Evolutionary conservation across 2,888 invertebrate species (phyloP).

Genomic region (Tetheella fluctuosa): DNA sequence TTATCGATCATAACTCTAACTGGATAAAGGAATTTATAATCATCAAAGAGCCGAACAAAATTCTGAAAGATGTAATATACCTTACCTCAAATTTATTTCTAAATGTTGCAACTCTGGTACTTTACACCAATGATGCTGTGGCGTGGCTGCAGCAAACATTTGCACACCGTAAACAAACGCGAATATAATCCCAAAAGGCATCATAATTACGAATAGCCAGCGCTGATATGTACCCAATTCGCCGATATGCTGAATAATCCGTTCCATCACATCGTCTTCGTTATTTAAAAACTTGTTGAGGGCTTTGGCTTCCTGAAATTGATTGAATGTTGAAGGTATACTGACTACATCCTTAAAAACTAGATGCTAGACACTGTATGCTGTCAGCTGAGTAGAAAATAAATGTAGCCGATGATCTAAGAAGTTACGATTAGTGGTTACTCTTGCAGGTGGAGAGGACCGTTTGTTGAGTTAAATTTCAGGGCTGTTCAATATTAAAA

Average conservation of each 20-base stretch:
- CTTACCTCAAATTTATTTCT: constrained; percentile 45
- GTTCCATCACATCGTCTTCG: constrained; percentile 36
- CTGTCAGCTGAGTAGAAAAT: too few relatives aligned
- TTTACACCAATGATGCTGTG: constrained; percentile 58
- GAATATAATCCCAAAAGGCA: constrained; percentile 50
- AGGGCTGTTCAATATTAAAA: too few relatives aligned
- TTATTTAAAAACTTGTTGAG: constrained; percentile 18
- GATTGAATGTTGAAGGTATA: background rate
- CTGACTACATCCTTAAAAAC: too few relatives aligned
- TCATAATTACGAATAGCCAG: constrained; percentile 46
- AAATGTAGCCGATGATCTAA: too few relatives aligned
- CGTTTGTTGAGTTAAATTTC: too few relatives aligned
- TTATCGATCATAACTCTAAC: too few relatives aligned
- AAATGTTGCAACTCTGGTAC: constrained; percentile 56
- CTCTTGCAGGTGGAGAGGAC: too few relatives aligned
- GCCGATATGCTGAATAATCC: constrained; percentile 41
- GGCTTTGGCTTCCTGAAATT: constrained; percentile 15
- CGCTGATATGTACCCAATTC: constrained; percentile 43
- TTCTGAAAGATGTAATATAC: background rate
- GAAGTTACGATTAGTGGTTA: too few relatives aligned
- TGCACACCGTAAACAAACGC: constrained; percentile 54
- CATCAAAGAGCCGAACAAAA: too few relatives aligned
- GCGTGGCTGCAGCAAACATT: constrained; percentile 60
- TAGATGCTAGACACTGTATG: too few relatives aligned
- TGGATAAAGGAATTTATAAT: too few relatives aligned